A percentile compares a stretch with the other conserved stretches of the same genome.
Evolutionary conservation across 2,888 invertebrate genomes (phyloP).

Genomic region (Aleiodes testaceus): DNA sequence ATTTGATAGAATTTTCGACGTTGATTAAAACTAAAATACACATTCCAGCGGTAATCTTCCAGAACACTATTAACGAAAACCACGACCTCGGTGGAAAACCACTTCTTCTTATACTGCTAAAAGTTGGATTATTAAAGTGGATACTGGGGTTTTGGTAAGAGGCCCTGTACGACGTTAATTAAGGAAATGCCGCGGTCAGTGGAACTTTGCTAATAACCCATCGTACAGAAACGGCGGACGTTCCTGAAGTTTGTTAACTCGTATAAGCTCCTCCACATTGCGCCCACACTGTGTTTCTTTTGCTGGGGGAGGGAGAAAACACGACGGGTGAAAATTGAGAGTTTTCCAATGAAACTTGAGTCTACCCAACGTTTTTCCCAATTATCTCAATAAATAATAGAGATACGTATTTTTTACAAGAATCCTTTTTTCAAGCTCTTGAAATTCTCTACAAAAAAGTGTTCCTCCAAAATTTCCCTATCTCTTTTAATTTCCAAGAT

Average conservation of each 20-base stretch:
- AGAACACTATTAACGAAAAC: constrained; percentile 36
- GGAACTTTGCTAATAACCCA: constrained; percentile 70
- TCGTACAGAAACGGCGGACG: constrained; percentile 52
- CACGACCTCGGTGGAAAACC: constrained; percentile 35
- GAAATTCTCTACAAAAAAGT: no score
- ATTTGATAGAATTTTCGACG: not conserved
- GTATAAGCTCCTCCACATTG: constrained; percentile 60
- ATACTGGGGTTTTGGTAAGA: constrained; percentile 19
- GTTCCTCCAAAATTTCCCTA: no score
- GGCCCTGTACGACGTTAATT: constrained; percentile 61
- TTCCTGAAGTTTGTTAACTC: constrained; percentile 70
- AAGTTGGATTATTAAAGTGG: constrained; percentile 46
- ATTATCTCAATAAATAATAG: no score
- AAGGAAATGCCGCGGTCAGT: constrained; percentile 69
- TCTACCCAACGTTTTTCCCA: no score
- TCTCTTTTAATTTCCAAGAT: no score
- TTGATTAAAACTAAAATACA: constrained; percentile 25
- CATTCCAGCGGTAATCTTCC: constrained; percentile 39
- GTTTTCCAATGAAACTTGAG: constrained; percentile 9
- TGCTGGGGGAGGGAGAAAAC: not conserved
- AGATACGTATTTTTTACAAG: no score
- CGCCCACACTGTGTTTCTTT: constrained; percentile 6
- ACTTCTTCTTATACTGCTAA: constrained; percentile 30
- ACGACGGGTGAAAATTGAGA: constrained; percentile 20
- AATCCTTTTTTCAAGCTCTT: no score